phyloP scores from a whole-genome alignment of 2,888 invertebrate genomes.

The Serripes groenlandicus region DNA sequence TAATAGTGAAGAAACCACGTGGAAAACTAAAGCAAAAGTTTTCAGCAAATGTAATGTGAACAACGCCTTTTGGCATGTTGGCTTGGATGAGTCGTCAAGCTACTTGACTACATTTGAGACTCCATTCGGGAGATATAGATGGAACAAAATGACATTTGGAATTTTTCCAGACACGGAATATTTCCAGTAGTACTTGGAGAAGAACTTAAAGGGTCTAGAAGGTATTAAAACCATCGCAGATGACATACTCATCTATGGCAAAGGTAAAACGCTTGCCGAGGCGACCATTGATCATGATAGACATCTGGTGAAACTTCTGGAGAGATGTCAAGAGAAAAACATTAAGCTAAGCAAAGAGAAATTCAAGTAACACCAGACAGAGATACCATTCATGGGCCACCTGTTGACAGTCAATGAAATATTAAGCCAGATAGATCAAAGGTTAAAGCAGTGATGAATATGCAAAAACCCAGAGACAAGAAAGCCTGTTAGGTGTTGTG shows the following conservation, averaged over 20 bases:
- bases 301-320: constrained; percentile 40
- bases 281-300: constrained; percentile 52
- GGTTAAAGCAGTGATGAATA: constrained; percentile 53
- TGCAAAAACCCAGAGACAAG: constrained; percentile 41
- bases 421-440: constrained; percentile 44
- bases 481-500: constrained; percentile 22
- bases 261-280: constrained; percentile 38
- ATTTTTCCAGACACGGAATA: constrained; percentile 63
- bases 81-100: constrained; percentile 59
- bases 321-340: constrained; percentile 45
- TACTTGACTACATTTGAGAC: constrained; percentile 66
- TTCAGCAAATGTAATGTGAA: constrained; percentile 39
- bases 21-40: constrained; percentile 36
- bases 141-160: constrained; percentile 65
- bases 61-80: constrained; percentile 66
- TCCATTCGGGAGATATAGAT: constrained; percentile 66
- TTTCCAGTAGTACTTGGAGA: constrained; percentile 53
- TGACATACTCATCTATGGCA: constrained; percentile 59
- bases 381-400: constrained; percentile 63
- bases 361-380: constrained; percentile 35
- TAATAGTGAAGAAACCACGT: constrained; percentile 37
- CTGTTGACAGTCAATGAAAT: constrained; percentile 50
- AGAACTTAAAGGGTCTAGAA: constrained; percentile 48
- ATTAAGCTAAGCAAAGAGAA: constrained; percentile 64
- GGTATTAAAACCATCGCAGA: constrained; percentile 61